Conservation (phyloP, 2,113 vertebrate species). For the Cichladusa arquata region DNA sequence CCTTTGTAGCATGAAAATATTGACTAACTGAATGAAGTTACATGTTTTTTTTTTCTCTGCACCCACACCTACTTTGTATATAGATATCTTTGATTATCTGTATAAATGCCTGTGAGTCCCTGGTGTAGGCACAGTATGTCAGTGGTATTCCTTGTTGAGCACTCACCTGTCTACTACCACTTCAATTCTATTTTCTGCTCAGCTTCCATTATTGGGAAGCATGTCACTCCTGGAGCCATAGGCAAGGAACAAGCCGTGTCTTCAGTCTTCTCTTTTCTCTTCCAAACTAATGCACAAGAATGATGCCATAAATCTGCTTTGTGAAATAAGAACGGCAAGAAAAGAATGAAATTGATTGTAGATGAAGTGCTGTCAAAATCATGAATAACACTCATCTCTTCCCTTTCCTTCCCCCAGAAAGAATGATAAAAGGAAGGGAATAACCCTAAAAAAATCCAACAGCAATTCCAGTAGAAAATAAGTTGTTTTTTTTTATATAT, state of each 20-base stretch:
- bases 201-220: background rate
- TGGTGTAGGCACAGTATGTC: background rate
- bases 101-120: background rate
- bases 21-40: background rate
- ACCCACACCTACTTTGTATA: background rate
- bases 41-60: background rate
- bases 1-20: background rate
- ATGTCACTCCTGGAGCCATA: conserved; percentile 1
- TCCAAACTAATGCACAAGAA: conserved; percentile 35
- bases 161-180: background rate
- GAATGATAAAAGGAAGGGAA: background rate
- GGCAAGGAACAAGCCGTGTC: conserved; percentile 8
- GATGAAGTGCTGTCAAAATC: conserved; percentile 54
- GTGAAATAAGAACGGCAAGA: conserved; percentile 28
- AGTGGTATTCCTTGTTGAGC: background rate
- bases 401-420: background rate
- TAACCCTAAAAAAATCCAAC: background rate
- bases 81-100: background rate
- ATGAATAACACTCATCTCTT: background rate
- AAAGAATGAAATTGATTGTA: conserved; percentile 46
- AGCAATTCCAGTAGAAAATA: background rate
- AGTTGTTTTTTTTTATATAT: background rate
- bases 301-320: conserved; percentile 52
- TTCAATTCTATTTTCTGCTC: conserved; percentile 41
- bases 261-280: conserved; percentile 7